A percentile compares a stretch with the other conserved stretches of the same genome.
Conservation (phyloP, 2,113 vertebrate genomes). For the Falco punctatus region DNA sequence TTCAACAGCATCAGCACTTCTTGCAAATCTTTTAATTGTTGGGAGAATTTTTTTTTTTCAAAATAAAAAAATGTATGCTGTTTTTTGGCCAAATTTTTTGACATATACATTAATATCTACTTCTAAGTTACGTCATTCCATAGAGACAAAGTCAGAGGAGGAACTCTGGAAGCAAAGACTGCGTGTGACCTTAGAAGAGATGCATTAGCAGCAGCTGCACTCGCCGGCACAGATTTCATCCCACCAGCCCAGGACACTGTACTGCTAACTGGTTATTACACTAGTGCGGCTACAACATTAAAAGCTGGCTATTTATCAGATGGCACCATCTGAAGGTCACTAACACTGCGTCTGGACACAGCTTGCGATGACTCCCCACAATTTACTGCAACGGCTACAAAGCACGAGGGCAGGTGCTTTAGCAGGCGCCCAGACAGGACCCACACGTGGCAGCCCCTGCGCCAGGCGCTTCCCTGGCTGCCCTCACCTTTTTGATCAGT, state of each 20-base stretch:
- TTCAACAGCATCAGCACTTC: not conserved
- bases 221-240: not conserved
- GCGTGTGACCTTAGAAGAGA: not conserved
- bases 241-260: rapidly evolving
- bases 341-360: not conserved
- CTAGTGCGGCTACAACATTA: not conserved
- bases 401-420: not conserved
- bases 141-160: not conserved
- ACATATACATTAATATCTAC: not conserved
- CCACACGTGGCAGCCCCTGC: not conserved
- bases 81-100: not conserved
- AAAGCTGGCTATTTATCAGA: rapidly evolving
- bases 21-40: not conserved
- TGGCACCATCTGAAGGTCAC: not conserved
- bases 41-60: not conserved
- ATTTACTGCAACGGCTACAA: not conserved
- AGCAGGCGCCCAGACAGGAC: rapidly evolving
- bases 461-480: rapidly evolving
- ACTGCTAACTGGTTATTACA: not conserved
- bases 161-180: not conserved
- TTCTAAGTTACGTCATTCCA: not conserved
- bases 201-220: rapidly evolving
- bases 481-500: constrained; percentile 88
- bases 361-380: too few species aligned
- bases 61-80: not conserved